Percentiles rank a stretch among this genome's conserved stretches.
phyloP scores from a whole-genome alignment of 2,797 vertebrate species.

The Antennarius maculatus region DNA sequence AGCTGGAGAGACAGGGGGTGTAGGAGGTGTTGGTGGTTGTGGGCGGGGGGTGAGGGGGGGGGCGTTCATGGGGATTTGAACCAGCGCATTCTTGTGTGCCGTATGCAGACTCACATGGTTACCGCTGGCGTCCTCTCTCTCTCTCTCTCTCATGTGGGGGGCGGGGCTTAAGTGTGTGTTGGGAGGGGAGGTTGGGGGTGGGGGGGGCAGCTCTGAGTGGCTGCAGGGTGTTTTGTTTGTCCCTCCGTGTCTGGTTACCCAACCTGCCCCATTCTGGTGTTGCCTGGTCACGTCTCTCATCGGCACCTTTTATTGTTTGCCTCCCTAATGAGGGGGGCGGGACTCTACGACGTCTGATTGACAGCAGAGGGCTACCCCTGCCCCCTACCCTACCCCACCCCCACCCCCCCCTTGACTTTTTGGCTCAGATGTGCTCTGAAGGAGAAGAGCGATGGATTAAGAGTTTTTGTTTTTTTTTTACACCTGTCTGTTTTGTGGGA shows the following conservation, averaged over 20 bases:
- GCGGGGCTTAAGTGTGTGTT: conserved; percentile 28
- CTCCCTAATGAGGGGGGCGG: conserved; percentile 99
- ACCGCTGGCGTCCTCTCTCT: conserved; percentile 83
- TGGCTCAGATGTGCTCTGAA: conserved; percentile 75
- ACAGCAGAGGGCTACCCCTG: conserved; percentile 84
- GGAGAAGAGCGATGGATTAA: conserved; percentile 43
- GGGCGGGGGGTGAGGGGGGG: conserved; percentile 46
- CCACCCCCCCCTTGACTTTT: conserved; percentile 81
- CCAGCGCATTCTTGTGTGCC: conserved; percentile 96
- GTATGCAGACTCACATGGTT: conserved; percentile 98
- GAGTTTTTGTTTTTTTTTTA: conserved; percentile 37
- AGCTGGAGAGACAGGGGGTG: conserved; percentile 67
- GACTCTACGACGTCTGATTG: conserved; percentile 87
- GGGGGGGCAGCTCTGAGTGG: conserved; percentile 35
- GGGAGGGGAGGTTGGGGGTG: too few species aligned
- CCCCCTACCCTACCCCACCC: conserved; percentile 60
- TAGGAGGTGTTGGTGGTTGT: background rate
- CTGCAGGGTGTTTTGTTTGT: conserved; percentile 74
- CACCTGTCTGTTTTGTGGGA: conserved; percentile 42
- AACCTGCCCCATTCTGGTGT: conserved; percentile 83
- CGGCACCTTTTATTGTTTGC: conserved; percentile 97
- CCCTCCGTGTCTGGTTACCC: conserved; percentile 86
- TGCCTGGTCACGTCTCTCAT: conserved; percentile 92
- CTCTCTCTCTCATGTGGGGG: conserved; percentile 39
- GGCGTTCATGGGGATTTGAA: conserved; percentile 94